Base-by-base conservation (phyloP, 1,140 invertebrate species). In the Aphidius gifuensis region DNA sequence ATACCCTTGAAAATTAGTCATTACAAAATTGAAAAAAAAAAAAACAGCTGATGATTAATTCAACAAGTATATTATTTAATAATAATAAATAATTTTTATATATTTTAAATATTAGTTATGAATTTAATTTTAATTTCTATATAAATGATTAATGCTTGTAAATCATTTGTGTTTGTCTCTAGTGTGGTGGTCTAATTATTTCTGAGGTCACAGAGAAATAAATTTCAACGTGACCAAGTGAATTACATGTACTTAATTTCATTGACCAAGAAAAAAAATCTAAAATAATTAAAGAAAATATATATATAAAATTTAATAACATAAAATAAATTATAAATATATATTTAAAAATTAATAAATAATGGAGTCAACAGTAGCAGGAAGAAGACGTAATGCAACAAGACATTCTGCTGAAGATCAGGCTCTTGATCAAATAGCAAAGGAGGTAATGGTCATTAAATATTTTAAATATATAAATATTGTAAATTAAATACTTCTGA, bases 361-460 rank as follows among this genome's bases (percentile, higher is more conserved):
- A 65, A 87, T 87, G 86, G 86, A 87, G 74, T 84, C 82, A 66
- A 82, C 80, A 64, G 83, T 87, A 68, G 85, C 86, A 66, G 89
- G 90, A 73, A 83, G 91, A 71, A 84, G 89, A 70, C 84, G 91
- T 64, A 84, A 85, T 64, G 85, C 86, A 66, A 85, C 87, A 54
- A 88, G 89, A 72, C 88, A 90, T 70, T 89, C 88, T 70, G 89
- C 90, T 43, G 92, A 94, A 78, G 92, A 94, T 80, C 90, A 92
- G 75, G 92, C 92, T 46, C 83, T 94, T 58, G 91, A 94, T 83
- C 90, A 92, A 82, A 94, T 94, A 72, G 91, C 91, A 58, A 92
- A 91, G 83, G 92, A 94, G 88, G 92, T 93, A 32, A 83, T 81
- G 83, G 71, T 0, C 23, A 32, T 32, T 61, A 51, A 51, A 53